Percentiles rank a stretch among this genome's conserved stretches.
Conservation (phyloP, 2,888 invertebrate genomes). For the Ectobius pallidus region DNA sequence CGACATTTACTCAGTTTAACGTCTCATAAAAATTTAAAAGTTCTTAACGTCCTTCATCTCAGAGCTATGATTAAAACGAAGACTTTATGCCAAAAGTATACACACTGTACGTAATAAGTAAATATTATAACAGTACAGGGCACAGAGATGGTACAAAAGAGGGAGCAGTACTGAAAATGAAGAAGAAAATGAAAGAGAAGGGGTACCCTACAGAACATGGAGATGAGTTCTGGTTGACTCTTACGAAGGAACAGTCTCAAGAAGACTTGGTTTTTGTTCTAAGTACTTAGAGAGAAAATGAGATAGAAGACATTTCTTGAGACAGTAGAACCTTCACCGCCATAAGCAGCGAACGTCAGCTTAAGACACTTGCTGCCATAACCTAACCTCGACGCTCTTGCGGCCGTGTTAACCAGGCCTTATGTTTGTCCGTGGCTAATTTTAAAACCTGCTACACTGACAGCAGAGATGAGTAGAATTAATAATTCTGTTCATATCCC, state of each 20-base stretch:
- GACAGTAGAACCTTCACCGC: conserved; percentile 21
- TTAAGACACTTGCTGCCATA: conserved; percentile 21
- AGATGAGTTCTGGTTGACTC: conserved; percentile 38
- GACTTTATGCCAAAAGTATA: no score
- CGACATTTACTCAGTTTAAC: no score
- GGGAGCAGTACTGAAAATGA: conserved; percentile 15
- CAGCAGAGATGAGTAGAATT: conserved; percentile 37
- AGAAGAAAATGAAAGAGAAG: conserved; percentile 30
- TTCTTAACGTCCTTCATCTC: no score
- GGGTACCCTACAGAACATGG: conserved; percentile 33
- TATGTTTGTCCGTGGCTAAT: conserved; percentile 37
- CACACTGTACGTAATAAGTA: no score
- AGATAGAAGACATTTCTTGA: neutral
- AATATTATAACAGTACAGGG: neutral
- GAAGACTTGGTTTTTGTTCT: neutral
- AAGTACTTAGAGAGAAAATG: neutral
- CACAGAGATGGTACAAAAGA: neutral
- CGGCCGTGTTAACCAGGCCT: conserved; percentile 31
- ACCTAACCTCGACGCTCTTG: conserved; percentile 13
- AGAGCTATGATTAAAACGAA: no score
- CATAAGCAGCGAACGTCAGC: neutral
- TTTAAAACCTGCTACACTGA: conserved; percentile 33
- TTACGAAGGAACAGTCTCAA: conserved; percentile 14
- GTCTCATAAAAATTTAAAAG: no score
- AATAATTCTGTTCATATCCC: conserved; percentile 34